These are phyloP conservation scores for Notechis scutatus DNA, from an alignment of 2,113 vertebrate species.

Conservation along the genomic window DNA sequence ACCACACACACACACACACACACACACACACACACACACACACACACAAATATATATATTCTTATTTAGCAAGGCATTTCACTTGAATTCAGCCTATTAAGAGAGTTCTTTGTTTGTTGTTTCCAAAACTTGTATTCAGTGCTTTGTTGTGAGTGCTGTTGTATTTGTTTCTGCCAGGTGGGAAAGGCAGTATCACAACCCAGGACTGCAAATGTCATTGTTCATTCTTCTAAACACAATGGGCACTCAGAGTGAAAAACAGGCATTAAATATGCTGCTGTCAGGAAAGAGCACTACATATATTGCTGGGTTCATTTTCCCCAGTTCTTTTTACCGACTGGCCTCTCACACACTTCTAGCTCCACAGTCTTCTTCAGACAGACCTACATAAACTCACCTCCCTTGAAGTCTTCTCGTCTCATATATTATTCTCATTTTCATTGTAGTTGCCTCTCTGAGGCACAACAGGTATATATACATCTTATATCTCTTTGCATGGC, in stretches of 20 bases:
- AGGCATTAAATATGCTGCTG: slow-evolving; percentile 49
- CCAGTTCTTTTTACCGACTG: not conserved
- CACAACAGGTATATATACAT: not conserved
- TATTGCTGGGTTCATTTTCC: not conserved
- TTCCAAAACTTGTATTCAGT: not conserved
- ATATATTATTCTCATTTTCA: slow-evolving; percentile 51
- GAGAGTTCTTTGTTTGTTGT: not conserved
- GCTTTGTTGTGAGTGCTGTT: not conserved
- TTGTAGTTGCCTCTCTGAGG: not conserved
- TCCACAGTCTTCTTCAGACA: slow-evolving; percentile 23
- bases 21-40: no score
- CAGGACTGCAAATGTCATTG: not conserved
- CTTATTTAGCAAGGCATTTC: not conserved
- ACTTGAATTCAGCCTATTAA: not conserved
- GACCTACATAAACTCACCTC: slow-evolving; percentile 33
- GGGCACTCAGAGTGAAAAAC: slow-evolving; percentile 25
- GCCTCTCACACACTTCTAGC: slow-evolving; percentile 3
- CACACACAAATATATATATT: no score
- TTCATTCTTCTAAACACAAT: not conserved
- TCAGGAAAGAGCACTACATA: not conserved
- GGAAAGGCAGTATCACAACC: not conserved
- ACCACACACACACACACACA: no score
- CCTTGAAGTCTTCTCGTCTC: slow-evolving; percentile 47
- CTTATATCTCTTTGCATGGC: slow-evolving; percentile 13
- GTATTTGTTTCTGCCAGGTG: not conserved